Conservation (phyloP, 2,113 vertebrate species). For the Aegithalos caudatus region DNA sequence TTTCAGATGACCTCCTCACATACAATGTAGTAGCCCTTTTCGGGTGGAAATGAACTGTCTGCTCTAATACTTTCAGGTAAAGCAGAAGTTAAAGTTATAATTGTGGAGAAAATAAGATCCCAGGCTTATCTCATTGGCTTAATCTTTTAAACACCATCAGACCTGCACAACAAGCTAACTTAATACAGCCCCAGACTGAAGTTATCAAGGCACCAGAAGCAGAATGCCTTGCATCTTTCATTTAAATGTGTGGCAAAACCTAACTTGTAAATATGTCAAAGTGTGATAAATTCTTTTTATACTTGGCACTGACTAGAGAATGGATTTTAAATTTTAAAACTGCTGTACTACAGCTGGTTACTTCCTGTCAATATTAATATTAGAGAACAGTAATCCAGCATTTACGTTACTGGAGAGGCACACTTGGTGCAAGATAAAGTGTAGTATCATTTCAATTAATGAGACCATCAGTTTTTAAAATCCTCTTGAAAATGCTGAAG, state of each 20-base stretch:
- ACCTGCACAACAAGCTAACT: background rate
- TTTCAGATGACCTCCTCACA: slow-evolving; percentile 46
- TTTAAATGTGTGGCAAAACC: background rate
- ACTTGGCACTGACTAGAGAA: background rate
- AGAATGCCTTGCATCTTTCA: background rate
- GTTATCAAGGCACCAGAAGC: background rate
- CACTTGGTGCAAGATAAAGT: background rate
- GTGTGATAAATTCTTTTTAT: background rate
- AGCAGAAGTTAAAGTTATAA: slow-evolving; percentile 1
- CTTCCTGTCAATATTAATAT: background rate
- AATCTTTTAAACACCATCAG: background rate
- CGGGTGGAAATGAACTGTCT: slow-evolving; percentile 45
- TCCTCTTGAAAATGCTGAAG: background rate
- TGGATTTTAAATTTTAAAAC: background rate
- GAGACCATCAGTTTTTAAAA: background rate
- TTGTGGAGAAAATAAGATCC: slow-evolving; percentile 30
- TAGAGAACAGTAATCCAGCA: background rate
- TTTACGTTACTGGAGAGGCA: background rate
- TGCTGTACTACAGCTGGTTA: background rate
- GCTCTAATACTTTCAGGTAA: slow-evolving; percentile 20
- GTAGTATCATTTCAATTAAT: background rate
- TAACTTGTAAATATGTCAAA: background rate
- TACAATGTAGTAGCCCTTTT: background rate
- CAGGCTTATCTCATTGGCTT: slow-evolving; percentile 11
- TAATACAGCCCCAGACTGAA: background rate